A percentile compares a stretch with the other conserved stretches of the same genome.
phyloP scores from a whole-genome alignment of 2,113 vertebrate genomes.

The Spea multiplicata region DNA sequence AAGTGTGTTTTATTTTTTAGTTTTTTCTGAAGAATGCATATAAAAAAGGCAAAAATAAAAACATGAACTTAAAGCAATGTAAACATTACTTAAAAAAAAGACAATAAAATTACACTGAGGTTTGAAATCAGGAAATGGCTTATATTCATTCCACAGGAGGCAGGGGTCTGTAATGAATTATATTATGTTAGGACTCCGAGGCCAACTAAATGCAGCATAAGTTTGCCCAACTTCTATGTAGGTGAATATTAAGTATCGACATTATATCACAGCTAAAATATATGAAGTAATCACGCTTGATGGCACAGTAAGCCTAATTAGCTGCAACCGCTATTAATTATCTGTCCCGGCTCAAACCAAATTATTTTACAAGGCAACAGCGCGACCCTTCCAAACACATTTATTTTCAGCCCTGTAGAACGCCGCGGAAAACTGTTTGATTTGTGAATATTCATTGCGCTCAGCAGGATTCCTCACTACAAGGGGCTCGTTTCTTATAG shows the following conservation, averaged over 20 bases:
- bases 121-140: too few relatives aligned
- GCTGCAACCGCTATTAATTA: conserved; percentile 13
- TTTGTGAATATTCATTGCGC: conserved; percentile 16
- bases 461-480: conserved; percentile 12
- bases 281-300: background rate
- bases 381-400: background rate
- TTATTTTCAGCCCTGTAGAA: conserved; percentile 9
- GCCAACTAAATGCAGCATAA: background rate
- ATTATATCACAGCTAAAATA: background rate
- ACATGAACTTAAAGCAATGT: too few relatives aligned
- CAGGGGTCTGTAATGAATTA: background rate
- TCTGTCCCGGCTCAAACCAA: background rate
- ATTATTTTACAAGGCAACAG: conserved; percentile 23
- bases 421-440: background rate
- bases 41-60: too few relatives aligned
- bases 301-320: conserved; percentile 9
- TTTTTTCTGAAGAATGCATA: too few relatives aligned
- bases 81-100: too few relatives aligned
- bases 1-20: too few relatives aligned
- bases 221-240: conserved; percentile 5
- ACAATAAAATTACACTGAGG: too few relatives aligned
- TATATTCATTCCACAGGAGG: background rate
- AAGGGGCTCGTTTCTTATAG: background rate
- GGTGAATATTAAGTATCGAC: conserved; percentile 18
- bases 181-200: conserved; percentile 1